These are phyloP conservation scores for Arizona elegans DNA, from an alignment of 2,113 vertebrate genomes.

Conservation along the genomic window DNA sequence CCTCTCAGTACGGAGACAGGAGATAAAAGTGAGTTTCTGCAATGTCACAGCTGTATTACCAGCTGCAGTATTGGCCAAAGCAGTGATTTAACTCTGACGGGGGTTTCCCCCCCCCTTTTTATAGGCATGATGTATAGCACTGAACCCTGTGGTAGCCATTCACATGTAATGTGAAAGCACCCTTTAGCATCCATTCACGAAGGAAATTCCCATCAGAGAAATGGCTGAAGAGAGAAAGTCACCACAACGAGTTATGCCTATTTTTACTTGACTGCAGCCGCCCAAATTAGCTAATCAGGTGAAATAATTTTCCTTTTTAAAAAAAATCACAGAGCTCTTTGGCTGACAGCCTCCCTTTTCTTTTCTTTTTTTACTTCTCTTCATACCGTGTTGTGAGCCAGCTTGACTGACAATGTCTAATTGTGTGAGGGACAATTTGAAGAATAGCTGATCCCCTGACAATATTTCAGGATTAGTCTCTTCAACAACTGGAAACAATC, in stretches of 20 bases:
- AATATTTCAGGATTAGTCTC: slow-evolving; percentile 64
- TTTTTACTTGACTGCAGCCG: not conserved
- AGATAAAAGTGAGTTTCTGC: slow-evolving; percentile 66
- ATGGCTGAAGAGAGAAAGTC: slow-evolving; percentile 15
- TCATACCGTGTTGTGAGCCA: slow-evolving; percentile 60
- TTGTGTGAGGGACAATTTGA: slow-evolving; percentile 72
- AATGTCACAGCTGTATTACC: slow-evolving; percentile 59
- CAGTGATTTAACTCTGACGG: slow-evolving; percentile 28
- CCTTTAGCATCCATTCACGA: slow-evolving; percentile 32
- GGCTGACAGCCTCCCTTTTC: not conserved
- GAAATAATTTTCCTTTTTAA: not conserved
- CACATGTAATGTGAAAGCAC: slow-evolving; percentile 5
- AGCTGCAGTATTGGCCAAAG: slow-evolving; percentile 61
- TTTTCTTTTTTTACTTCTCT: not conserved
- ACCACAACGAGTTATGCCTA: slow-evolving; percentile 27
- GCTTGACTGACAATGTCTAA: slow-evolving; percentile 77
- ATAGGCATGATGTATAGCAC: slow-evolving; percentile 48
- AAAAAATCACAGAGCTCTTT: slow-evolving; percentile 15
- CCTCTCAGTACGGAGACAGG: slow-evolving; percentile 49
- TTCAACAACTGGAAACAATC: slow-evolving; percentile 71
- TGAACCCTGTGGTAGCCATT: slow-evolving; percentile 29
- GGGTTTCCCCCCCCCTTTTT: slow-evolving; percentile 2
- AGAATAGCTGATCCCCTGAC: slow-evolving; percentile 74
- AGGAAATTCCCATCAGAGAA: slow-evolving; percentile 22
- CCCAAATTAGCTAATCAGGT: not conserved